Evolutionary conservation across 2,797 vertebrate species (phyloP), one percentile per base, ranked within the genome.

Genomic region (Tapera naevia): DNA sequence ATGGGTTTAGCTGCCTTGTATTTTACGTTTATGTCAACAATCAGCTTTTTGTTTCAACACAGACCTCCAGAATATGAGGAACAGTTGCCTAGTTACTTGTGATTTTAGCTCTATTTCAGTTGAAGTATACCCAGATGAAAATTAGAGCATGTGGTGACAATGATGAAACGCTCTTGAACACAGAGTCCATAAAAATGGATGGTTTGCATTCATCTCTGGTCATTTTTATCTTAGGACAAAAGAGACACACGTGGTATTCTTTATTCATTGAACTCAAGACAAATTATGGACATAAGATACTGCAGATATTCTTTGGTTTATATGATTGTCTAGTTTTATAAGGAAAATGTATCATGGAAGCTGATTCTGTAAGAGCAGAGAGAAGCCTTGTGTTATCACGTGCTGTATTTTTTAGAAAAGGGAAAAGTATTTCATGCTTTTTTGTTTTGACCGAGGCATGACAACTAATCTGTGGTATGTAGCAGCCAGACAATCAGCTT

Each of bases 381-480:
- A 50, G 39, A 54, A 89, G 28, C 65, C n/a, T 73, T 56, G 81
- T 72, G 86, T 89, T 75, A 79, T 5, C 32, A 76, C 11, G 2
- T 70, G 15, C 23, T 79, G 5, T 60, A 56, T 93, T 93, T 92
- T 69, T 88, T 73, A 70, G 73, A 45, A 67, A 78, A 88, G 72
- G 30, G 27, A 92, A 58, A 95, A 92, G 24, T 82, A 82, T 78
- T 92, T 94, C 81, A 72, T 10, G 35, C 7, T 85, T 58, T 48
- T 25, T 75, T 91, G 86, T 94, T 95, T 94, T 51, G 78, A 37
- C 81, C 12, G 0, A 96, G 87, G 81, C 73, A 30, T 30, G 80
- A 86, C 72, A 92, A 92, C 58, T 96, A 85, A 95, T 95, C 92
- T 96, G 93, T 39, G 89, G 92, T 93, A 93, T 90, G 92, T 96